phyloP scores from a whole-genome alignment of 2,797 vertebrate genomes.

The Parotocinclus haroldoi region DNA sequence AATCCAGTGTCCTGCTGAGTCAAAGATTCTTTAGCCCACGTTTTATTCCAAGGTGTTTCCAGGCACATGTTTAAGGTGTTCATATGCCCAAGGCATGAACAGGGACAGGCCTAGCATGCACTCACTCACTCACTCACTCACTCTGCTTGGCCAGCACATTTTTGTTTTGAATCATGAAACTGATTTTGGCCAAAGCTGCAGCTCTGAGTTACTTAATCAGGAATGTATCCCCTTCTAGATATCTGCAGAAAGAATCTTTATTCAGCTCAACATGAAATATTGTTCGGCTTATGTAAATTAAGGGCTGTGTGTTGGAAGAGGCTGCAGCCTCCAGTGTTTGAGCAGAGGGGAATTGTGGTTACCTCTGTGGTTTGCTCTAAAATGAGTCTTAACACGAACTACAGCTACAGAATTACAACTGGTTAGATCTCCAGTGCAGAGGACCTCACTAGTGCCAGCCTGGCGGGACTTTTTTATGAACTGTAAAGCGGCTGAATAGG shows the following conservation, averaged over 20 bases:
- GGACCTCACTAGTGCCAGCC: neutral
- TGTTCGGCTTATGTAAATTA: conserved; percentile 50
- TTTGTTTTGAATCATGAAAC: conserved; percentile 51
- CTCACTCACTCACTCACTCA: conserved; percentile 3
- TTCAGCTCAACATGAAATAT: conserved; percentile 46
- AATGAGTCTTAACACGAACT: conserved; percentile 31
- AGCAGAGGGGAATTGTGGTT: conserved; percentile 1
- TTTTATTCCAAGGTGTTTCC: too few species aligned
- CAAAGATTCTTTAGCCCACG: too few species aligned
- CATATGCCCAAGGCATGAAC: too few species aligned
- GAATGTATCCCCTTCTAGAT: conserved; percentile 38
- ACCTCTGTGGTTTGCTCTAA: conserved; percentile 33
- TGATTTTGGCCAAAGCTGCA: conserved; percentile 41
- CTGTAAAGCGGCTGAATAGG: too few species aligned
- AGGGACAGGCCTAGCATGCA: too few species aligned
- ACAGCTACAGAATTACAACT: neutral
- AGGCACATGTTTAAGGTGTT: too few species aligned
- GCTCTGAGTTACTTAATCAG: conserved; percentile 39
- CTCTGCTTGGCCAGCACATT: conserved; percentile 49
- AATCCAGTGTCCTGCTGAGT: too few species aligned
- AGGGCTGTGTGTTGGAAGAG: conserved; percentile 42
- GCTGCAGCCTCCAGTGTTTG: conserved; percentile 22
- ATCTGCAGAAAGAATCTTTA: conserved; percentile 35
- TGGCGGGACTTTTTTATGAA: neutral
- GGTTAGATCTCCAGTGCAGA: neutral